Conservation (phyloP, 2,888 invertebrate genomes). For the Polyploca ridens region DNA sequence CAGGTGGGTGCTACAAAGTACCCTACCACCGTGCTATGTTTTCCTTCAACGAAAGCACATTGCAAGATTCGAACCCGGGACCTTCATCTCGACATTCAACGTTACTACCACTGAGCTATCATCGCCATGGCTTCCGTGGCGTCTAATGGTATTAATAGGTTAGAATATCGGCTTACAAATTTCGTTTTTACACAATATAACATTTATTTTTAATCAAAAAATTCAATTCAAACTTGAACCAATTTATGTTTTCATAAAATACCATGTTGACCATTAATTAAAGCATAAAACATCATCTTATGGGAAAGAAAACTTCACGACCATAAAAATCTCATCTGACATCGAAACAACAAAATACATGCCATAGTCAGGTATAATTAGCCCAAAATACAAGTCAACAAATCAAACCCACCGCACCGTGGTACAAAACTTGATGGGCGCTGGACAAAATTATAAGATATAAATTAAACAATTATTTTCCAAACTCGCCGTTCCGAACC, state of each 20-base stretch:
- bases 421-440: constrained; percentile 45
- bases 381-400: constrained; percentile 35
- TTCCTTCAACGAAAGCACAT: too few species aligned
- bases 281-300: background rate
- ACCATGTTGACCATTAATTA: background rate
- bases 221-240: background rate
- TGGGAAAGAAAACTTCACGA: background rate
- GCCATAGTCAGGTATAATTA: constrained; percentile 18
- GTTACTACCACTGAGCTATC: too few species aligned
- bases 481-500: constrained; percentile 40
- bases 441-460: constrained; percentile 63
- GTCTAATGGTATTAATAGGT: too few species aligned
- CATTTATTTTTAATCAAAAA: background rate
- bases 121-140: too few species aligned
- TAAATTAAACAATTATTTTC: constrained; percentile 68
- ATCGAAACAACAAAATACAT: constrained; percentile 32
- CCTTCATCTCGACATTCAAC: too few species aligned
- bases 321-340: constrained; percentile 18
- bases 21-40: too few species aligned
- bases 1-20: too few species aligned
- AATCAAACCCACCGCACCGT: constrained; percentile 48
- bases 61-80: too few species aligned
- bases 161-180: too few species aligned
- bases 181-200: too few species aligned
- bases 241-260: background rate